A percentile compares a stretch with the other conserved stretches of the same genome.
These are phyloP conservation scores for Danio aesculapii DNA, from an alignment of 2,797 vertebrate genomes.

Conservation along the genomic window DNA sequence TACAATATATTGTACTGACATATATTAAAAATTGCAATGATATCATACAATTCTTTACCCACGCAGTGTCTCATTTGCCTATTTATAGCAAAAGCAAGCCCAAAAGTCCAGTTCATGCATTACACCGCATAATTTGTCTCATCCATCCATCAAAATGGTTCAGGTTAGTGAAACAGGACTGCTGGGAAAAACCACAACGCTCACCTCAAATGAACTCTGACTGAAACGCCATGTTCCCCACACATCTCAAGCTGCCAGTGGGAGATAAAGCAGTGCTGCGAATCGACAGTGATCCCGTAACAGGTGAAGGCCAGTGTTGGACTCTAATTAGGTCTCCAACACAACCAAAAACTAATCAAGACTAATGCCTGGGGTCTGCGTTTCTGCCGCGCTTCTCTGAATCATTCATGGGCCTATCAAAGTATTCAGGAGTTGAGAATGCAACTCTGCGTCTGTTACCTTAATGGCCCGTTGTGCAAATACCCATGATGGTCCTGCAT, in stretches of 20 bases:
- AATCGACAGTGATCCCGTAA: conserved; percentile 48
- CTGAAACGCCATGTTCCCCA: neutral
- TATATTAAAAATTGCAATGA: no score
- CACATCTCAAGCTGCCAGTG: conserved; percentile 32
- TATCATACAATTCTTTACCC: no score
- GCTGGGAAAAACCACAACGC: conserved; percentile 14
- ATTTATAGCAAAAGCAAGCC: neutral
- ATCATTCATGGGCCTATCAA: conserved; percentile 50
- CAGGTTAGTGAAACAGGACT: neutral
- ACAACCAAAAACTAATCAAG: conserved; percentile 61
- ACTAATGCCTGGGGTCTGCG: conserved; percentile 49
- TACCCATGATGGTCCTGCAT: conserved; percentile 19
- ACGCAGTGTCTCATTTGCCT: neutral
- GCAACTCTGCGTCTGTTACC: conserved; percentile 24
- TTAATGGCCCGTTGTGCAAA: conserved; percentile 39
- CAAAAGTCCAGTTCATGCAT: neutral
- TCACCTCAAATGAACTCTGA: conserved; percentile 23
- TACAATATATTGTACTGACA: no score
- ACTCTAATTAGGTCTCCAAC: conserved; percentile 68
- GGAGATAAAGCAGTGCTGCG: conserved; percentile 14
- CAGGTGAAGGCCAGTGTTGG: conserved; percentile 44
- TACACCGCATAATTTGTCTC: conserved; percentile 4
- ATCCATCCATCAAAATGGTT: neutral
- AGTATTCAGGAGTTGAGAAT: conserved; percentile 36
- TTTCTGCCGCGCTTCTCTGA: conserved; percentile 29